Evolutionary conservation across 2,888 invertebrate species (phyloP), one percentile per base, ranked within the genome.

Genomic region (Anticlea derivata): DNA sequence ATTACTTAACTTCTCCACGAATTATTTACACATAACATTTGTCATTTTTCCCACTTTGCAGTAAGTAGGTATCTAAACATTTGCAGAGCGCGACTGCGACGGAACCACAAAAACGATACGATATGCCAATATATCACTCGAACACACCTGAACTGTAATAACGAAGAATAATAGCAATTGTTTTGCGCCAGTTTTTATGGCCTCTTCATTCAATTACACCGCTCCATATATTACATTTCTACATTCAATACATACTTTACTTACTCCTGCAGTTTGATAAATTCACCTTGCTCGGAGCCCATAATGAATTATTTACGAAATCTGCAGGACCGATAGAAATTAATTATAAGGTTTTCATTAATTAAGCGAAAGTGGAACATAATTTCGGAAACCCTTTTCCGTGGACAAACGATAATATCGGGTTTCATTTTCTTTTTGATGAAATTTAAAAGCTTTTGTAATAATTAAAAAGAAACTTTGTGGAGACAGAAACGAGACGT

Each of bases 71-170:
- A 66, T 68, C 76, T 74, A 74, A 76, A 70, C 68, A 71, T 72
- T 70, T 68, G 60, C 55, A 54, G 59, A 67, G 67, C 62, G 40
- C 52, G 54, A 54, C 50, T 63, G 61, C 69, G 65, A 61, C 57
- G 64, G 61, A 47, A 52, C 72, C 76, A 73, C 78, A 80, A 82
- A 83, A 83, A 79, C 81, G 76, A 68, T 78, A 72, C 80, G 70
- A 79, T 78, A 77, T 73, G 71, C 71, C 82, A 63, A 82, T 86
- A 84, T 83, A 85, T 85, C 86, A 86, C 76, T 60, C 70, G 70
- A 77, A 68, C 80, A 81, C 86, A 87, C 87, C 86, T 87, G 86
- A 80, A 83, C 83, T 72, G 82, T 79, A 84, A 86, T 86, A 86
- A 85, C 83, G 77, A 80, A 82, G 83, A 85, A 79, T 82, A 81